These are phyloP conservation scores for Anoplophora glabripennis DNA, from an alignment of 1,140 invertebrate genomes.

Conservation along the genomic window DNA sequence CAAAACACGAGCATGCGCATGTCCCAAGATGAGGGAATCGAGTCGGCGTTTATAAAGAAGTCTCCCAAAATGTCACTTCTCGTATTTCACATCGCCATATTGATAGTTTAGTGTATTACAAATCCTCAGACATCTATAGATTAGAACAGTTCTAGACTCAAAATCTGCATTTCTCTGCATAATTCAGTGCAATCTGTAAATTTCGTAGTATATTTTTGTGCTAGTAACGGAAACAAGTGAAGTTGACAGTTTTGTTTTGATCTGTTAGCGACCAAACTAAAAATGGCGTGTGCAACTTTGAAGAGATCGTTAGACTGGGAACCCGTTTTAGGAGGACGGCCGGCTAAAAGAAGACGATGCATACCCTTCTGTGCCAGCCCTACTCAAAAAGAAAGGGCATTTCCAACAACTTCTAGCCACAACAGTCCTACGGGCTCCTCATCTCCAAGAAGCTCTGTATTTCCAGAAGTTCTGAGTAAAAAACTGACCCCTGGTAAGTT, in stretches of 20 bases:
- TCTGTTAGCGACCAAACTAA: conserved; percentile 50
- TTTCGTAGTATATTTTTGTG: conserved; percentile 20
- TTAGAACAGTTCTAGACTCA: neutral
- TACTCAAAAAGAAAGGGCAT: conserved; percentile 32
- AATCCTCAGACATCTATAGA: conserved; percentile 1
- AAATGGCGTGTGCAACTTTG: conserved; percentile 94
- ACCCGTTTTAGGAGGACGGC: conserved; percentile 75
- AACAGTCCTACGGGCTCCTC: conserved; percentile 63
- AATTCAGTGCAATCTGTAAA: conserved; percentile 10
- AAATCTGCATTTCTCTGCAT: neutral
- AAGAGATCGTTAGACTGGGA: conserved; percentile 93
- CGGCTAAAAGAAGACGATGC: conserved; percentile 84
- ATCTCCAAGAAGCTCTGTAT: conserved; percentile 41
- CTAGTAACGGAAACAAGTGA: conserved; percentile 29
- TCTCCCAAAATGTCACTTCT: conserved; percentile 33
- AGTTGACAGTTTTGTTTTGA: conserved; percentile 35
- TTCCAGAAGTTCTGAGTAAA: conserved; percentile 45
- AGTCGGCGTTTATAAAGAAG: no score
- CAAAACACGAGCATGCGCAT: no score
- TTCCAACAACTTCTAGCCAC: conserved; percentile 16
- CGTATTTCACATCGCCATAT: conserved; percentile 37
- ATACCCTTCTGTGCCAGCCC: conserved; percentile 74
- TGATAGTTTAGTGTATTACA: conserved; percentile 19
- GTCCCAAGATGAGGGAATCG: no score
- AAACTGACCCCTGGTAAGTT: conserved; percentile 82